Base-by-base conservation (phyloP, 2,797 vertebrate species). In the Botia almorhae region DNA sequence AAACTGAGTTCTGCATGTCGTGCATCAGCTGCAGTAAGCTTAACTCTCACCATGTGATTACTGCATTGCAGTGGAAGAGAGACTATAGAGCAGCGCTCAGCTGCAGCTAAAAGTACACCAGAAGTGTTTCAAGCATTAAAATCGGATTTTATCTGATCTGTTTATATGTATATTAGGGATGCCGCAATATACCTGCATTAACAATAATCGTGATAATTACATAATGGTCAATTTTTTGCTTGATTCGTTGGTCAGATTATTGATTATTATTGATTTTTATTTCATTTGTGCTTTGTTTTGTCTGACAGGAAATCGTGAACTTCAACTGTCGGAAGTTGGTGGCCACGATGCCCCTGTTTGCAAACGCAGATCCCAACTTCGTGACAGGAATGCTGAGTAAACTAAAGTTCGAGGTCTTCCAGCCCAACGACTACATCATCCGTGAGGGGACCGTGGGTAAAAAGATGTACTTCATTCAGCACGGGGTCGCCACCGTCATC, bases 381-480 rank as follows among this genome's bases (percentile, higher is more conserved):
- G 98, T 99, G 87, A 99, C 98, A 0, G 96, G 96, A 77, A 99
- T 99, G 98, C 91, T 99, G 85, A 99, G 97, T 93, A 99, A 98
- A 87, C 79, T 99, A 83, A 94, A 96, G 87, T 99, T 98, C 64
- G 98, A 99, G 83, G 98, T 99, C 76, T 99, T 99, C 87, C 98
- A 99, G 14, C 98, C 98, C 56, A 97, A 97, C 8, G 97, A 99
- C 90, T 99, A 98, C 83, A 98, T 99, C 29, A 98, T 99, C 82
- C 93, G 98, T 53, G 98, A 99, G 90, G 98, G 98, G 50, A 97
- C 98, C 0, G 96, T 99, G 2, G 98, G 98, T 21, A 99, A 99
- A 91, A 99, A 98, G 94, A 99, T 99, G 98, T 99, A 98, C 89
- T 99, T 99, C 85, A 99, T 98, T 81, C 98, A 99, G 68, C 98